Evolutionary conservation across 2,888 invertebrate species (phyloP).

Genomic region (Acanthosepion esculentum): DNA sequence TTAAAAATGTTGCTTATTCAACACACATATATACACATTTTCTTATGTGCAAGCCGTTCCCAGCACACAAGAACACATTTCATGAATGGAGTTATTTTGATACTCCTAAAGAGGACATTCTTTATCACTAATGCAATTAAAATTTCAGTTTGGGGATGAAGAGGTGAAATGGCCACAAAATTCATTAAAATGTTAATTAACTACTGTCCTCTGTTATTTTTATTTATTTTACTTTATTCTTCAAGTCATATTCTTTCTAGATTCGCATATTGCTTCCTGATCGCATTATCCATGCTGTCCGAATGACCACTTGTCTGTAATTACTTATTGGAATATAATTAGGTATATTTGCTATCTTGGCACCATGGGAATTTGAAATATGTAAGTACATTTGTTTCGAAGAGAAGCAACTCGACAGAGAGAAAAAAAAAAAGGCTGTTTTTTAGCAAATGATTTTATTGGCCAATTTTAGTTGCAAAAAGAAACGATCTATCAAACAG

Average conservation of each 20-base stretch:
- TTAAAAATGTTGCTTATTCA: too few species aligned
- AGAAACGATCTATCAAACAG: too few species aligned
- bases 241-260: neutral
- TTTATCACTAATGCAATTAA: slow-evolving; percentile 20
- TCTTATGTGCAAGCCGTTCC: neutral
- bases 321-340: slow-evolving; percentile 22
- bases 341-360: slow-evolving; percentile 9
- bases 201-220: neutral
- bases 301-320: neutral
- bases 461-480: too few species aligned
- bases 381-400: neutral
- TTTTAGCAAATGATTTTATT: neutral
- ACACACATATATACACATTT: too few species aligned
- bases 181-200: slow-evolving; percentile 33
- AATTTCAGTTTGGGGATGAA: neutral
- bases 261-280: neutral
- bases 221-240: neutral
- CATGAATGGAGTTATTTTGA: neutral
- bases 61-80: neutral
- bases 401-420: neutral
- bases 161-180: neutral
- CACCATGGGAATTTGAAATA: neutral
- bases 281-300: neutral
- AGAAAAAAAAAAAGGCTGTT: neutral
- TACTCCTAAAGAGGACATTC: neutral